phyloP scores from a whole-genome alignment of 1,140 invertebrate genomes.

The Choristoneura fumiferana region DNA sequence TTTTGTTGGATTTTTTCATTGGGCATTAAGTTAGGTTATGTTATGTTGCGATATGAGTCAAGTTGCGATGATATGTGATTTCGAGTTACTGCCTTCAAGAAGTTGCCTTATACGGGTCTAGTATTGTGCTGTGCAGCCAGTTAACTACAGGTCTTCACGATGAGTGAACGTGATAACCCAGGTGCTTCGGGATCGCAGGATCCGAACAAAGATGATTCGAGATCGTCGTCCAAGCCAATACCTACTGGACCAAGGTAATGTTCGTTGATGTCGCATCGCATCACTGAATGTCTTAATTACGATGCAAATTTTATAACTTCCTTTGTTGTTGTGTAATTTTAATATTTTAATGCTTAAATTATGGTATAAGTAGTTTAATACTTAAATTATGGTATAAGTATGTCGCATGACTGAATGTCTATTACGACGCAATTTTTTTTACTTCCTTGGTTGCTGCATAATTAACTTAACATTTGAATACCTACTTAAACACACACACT shows the following conservation, averaged over 20 bases:
- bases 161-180: conserved; percentile 58
- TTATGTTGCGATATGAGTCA: conserved; percentile 46
- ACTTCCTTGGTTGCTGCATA: no score
- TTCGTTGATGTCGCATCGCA: conserved; percentile 5
- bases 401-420: no score
- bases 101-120: conserved; percentile 28
- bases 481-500: no score
- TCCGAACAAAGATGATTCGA: conserved; percentile 45
- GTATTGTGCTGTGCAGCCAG: conserved; percentile 34
- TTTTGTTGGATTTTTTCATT: conserved; percentile 21
- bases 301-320: conserved; percentile 12
- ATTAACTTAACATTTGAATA: no score
- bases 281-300: background rate
- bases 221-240: conserved; percentile 48
- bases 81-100: conserved; percentile 50
- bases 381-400: no score
- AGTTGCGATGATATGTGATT: conserved; percentile 53
- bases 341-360: no score
- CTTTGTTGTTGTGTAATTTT: conserved; percentile 5
- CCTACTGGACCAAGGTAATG: conserved; percentile 54
- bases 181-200: conserved; percentile 46
- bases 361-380: no score
- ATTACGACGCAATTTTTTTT: no score
- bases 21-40: conserved; percentile 41
- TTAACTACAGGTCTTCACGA: conserved; percentile 39